phyloP scores from a whole-genome alignment of 2,888 invertebrate species.

The Exephanes ischioxanthus region DNA sequence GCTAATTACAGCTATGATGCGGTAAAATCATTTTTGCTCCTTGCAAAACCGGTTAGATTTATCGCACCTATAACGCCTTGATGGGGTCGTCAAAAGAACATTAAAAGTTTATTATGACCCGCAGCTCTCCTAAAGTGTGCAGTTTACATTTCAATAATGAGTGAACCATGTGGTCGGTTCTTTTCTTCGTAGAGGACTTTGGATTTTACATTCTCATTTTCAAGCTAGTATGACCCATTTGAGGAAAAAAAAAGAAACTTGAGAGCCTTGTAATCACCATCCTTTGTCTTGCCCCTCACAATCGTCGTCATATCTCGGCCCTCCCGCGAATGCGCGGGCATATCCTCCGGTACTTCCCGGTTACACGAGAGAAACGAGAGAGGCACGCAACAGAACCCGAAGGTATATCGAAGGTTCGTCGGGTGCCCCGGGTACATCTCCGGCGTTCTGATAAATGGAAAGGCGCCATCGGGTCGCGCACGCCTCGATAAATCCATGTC shows the following conservation, averaged over 20 bases:
- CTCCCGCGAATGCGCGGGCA: slow-evolving; percentile 16
- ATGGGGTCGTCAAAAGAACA: no score
- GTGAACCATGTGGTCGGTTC: no score
- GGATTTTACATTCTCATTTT: background rate
- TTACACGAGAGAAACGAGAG: slow-evolving; percentile 46
- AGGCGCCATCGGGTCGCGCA: slow-evolving; percentile 63
- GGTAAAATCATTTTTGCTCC: no score
- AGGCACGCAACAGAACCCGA: slow-evolving; percentile 35
- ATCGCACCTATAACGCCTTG: no score
- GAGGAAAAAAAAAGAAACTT: slow-evolving; percentile 9
- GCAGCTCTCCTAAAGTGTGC: background rate
- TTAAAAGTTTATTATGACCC: background rate
- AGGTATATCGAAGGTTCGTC: slow-evolving; percentile 58
- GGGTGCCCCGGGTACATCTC: slow-evolving; percentile 19
- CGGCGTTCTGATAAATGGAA: slow-evolving; percentile 68
- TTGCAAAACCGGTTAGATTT: no score
- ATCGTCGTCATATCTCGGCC: slow-evolving; percentile 53
- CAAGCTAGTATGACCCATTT: background rate
- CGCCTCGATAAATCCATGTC: slow-evolving; percentile 69
- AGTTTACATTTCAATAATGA: no score
- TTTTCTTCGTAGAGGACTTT: background rate
- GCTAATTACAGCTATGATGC: no score
- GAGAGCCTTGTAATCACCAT: slow-evolving; percentile 43
- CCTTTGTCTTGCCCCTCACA: slow-evolving; percentile 55
- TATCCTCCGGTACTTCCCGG: slow-evolving; percentile 22